phyloP scores from a whole-genome alignment of 2,888 invertebrate species.

The Synanthedon formicaeformis region DNA sequence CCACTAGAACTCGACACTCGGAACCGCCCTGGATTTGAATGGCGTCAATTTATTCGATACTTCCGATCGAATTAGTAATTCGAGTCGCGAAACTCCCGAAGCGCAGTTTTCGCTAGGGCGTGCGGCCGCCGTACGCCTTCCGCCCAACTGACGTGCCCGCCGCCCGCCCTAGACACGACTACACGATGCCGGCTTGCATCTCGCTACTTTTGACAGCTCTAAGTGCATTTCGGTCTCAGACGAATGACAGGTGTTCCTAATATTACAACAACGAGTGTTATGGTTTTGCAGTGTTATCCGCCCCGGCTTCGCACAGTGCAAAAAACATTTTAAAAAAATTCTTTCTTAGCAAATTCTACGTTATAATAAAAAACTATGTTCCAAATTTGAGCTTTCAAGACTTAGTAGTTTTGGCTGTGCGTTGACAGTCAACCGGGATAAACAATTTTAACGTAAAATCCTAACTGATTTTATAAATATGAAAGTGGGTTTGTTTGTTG shows the following conservation, averaged over 20 bases:
- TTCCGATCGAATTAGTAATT: conserved; percentile 8
- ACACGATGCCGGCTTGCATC: neutral
- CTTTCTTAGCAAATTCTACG: no score
- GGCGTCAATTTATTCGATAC: conserved; percentile 3
- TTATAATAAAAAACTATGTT: no score
- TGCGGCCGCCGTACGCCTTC: conserved; percentile 37
- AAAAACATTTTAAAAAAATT: no score
- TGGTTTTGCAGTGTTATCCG: neutral
- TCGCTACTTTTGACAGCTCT: neutral
- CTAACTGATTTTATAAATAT: no score
- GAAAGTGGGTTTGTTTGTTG: no score
- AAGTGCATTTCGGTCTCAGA: neutral
- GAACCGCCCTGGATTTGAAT: neutral
- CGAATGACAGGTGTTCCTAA: neutral
- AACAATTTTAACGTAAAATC: no score
- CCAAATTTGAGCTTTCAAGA: no score
- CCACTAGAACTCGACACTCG: neutral
- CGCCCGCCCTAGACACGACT: conserved; percentile 9
- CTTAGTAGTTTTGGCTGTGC: no score
- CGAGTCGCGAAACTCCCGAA: conserved; percentile 1
- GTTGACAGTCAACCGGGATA: no score
- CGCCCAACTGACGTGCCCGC: conserved; percentile 43
- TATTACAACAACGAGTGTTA: neutral
- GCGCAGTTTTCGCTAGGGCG: conserved; percentile 15
- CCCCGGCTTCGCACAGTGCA: no score